Evolutionary conservation across 1,140 invertebrate genomes (phyloP).

Genomic region (Chlorops oryzae): DNA sequence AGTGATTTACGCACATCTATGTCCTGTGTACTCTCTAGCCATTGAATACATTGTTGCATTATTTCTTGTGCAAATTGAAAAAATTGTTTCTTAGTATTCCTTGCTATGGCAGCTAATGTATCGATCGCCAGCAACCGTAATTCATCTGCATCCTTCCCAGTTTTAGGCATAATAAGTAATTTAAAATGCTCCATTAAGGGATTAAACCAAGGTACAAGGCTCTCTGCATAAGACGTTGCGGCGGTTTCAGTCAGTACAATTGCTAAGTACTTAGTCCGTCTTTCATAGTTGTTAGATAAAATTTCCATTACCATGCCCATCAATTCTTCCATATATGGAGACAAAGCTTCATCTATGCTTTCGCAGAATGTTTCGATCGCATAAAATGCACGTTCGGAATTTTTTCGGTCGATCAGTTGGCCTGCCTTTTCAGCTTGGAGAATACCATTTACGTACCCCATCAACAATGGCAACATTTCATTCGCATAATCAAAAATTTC

Average conservation of each 20-base stretch:
- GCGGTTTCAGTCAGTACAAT: no score
- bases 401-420: conserved; percentile 58
- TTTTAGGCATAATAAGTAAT: no score
- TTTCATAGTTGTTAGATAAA: no score
- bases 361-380: conserved; percentile 76
- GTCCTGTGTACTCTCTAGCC: conserved; percentile 55
- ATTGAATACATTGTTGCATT: conserved; percentile 58
- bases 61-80: conserved; percentile 60
- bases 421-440: conserved; percentile 50
- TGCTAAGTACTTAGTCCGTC: no score
- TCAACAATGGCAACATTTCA: conserved; percentile 67
- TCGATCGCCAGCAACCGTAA: conserved; percentile 65
- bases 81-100: conserved; percentile 61
- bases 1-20: conserved; percentile 67
- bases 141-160: no score
- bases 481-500: conserved; percentile 66
- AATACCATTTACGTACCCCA: conserved; percentile 62
- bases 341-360: conserved; percentile 64
- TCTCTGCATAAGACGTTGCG: no score
- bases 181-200: no score
- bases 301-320: no score
- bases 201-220: no score
- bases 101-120: conserved; percentile 64
- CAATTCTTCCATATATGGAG: no score
- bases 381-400: conserved; percentile 70